Percentiles rank a stretch among this genome's conserved stretches.
phyloP scores from a whole-genome alignment of 2,113 vertebrate species.

The Albula goreensis region DNA sequence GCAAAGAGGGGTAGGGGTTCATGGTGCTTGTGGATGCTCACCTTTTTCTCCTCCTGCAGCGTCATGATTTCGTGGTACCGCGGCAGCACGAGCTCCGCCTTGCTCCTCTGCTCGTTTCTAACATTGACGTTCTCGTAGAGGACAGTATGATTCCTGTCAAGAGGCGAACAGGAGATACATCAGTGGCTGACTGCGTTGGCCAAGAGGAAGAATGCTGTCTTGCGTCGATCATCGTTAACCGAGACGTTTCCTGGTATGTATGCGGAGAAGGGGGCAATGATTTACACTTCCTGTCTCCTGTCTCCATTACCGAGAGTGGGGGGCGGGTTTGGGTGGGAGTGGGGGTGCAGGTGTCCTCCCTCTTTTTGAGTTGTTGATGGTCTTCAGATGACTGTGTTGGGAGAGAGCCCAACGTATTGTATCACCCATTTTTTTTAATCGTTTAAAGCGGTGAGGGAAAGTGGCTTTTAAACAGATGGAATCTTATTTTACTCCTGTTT shows the following conservation, averaged over 20 bases:
- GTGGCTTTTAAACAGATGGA: background rate
- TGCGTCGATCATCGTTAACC: constrained; percentile 19
- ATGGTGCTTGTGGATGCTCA: constrained; percentile 36
- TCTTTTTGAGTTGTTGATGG: constrained; percentile 31
- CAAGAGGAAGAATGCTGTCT: background rate
- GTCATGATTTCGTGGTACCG: constrained; percentile 66
- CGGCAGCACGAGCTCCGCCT: constrained; percentile 62
- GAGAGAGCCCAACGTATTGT: constrained; percentile 32
- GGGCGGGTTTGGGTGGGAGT: constrained; percentile 12
- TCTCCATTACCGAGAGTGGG: constrained; percentile 32
- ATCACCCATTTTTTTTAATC: constrained; percentile 26
- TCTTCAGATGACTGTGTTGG: constrained; percentile 33
- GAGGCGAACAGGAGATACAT: constrained; percentile 60
- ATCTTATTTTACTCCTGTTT: background rate
- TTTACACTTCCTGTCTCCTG: constrained; percentile 16
- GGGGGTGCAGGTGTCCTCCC: constrained; percentile 17
- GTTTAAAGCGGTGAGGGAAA: constrained; percentile 29
- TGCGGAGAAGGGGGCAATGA: background rate
- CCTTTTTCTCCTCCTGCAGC: constrained; percentile 73
- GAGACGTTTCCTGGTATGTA: constrained; percentile 2
- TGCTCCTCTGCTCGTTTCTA: constrained; percentile 63
- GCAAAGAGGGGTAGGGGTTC: background rate
- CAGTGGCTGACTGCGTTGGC: constrained; percentile 51
- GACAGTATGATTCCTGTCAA: constrained; percentile 60
- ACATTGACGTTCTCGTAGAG: constrained; percentile 75